Evolutionary conservation across 2,888 invertebrate species (phyloP), one percentile per base, ranked within the genome.

Genomic region (Nowickia ferox): DNA sequence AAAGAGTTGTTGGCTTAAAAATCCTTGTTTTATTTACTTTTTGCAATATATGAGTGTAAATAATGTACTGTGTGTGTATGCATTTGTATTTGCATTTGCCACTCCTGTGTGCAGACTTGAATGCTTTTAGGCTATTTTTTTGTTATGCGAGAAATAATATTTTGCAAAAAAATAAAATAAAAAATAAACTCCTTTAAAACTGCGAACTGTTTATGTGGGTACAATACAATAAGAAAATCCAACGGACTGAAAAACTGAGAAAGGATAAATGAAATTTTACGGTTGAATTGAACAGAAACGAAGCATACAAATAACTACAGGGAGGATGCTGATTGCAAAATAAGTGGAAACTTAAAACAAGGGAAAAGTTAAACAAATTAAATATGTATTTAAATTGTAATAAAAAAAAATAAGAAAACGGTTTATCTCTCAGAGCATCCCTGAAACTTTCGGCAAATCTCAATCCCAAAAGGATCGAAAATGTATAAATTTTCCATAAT

Each of bases 241-340:
- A 55, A 75, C 61, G 51, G 53, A 46, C 61, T 68, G 59, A 55
- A 74, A 53, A 19, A 48, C 22, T 22, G 69, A 71, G 44, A 75
- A 19, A 22, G 30, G n/a, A 57, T 55, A 57, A 46, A 57, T 30
- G 75, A 69, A 71, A 71, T 84, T 80, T 75, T 76, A 80, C 53
- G 76, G 79, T 65, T 80, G 59, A 51, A 53, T 76, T 71, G 46
- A 65, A 71, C 55, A 44, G 75, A 84, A 84, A 84, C 84, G 71
- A 80, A 84, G 75, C 80, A 66, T 65, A 66, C 71, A 84, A 30
- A 84, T 76, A 57, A 59, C 69, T 75, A 57, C 76, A 69, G 22
- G 71, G 63, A 30, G 30, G 30, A 65, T 71, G 65, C 71, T 69
- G 38, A 51, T 53, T 42, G 42, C 22, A 53, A 42, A 65, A 15